Conservation (phyloP, 2,888 invertebrate genomes). For the Nemurella pictetii region DNA sequence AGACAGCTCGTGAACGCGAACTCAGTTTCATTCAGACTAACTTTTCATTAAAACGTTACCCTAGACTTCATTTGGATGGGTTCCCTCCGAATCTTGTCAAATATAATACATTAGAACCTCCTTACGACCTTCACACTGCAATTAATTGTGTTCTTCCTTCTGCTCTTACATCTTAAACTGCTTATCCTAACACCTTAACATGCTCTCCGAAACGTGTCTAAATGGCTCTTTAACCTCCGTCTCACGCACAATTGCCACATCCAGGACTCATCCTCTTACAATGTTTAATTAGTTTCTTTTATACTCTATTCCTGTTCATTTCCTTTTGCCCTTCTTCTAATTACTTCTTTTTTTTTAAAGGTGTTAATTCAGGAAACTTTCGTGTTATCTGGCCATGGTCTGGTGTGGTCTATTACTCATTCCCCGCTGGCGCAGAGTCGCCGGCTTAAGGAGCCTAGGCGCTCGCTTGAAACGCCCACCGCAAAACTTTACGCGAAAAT, state of each 20-base stretch:
- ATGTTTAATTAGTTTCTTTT: not conserved
- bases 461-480: too few relatives aligned
- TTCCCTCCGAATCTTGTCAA: not conserved
- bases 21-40: not conserved
- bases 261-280: too few relatives aligned
- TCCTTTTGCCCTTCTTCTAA: not conserved
- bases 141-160: not conserved
- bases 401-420: not conserved
- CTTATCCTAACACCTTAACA: not conserved
- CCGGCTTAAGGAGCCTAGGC: not conserved
- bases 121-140: not conserved
- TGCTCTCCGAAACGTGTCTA: not conserved
- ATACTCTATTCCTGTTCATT: not conserved
- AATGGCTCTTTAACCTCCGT: not conserved
- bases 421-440: not conserved
- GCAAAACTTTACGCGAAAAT: too few relatives aligned
- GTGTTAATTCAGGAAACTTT: constrained; percentile 19
- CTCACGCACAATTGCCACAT: not conserved
- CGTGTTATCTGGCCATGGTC: not conserved
- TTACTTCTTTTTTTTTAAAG: not conserved
- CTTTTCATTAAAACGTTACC: constrained; percentile 7
- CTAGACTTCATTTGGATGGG: constrained; percentile 3
- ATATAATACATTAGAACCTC: not conserved
- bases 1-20: not conserved
- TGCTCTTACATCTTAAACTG: constrained; percentile 4